Conservation (phyloP, 2,113 vertebrate genomes). For the Probosciger aterrimus region DNA sequence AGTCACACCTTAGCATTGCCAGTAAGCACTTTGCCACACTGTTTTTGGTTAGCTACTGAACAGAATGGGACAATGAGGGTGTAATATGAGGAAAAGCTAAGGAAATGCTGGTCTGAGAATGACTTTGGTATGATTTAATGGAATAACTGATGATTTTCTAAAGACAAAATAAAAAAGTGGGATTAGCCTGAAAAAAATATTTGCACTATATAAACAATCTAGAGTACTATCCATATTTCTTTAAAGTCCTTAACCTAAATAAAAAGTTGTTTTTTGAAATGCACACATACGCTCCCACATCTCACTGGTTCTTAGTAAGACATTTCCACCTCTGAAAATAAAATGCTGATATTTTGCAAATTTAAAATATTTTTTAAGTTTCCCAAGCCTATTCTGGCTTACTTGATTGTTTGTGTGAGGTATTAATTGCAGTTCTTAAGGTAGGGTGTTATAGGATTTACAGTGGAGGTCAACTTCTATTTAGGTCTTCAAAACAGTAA, state of each 20-base stretch:
- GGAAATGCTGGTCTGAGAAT: background rate
- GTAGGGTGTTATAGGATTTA: background rate
- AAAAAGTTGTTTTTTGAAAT: background rate
- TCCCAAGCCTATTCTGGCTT: background rate
- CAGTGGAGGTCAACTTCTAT: background rate
- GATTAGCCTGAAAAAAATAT: background rate
- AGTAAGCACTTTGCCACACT: background rate
- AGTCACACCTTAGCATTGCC: background rate
- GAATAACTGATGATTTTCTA: background rate
- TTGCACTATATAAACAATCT: background rate
- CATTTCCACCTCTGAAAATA: background rate
- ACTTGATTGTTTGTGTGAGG: background rate
- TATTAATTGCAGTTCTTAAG: background rate
- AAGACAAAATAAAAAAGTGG: background rate
- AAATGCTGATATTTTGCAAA: background rate
- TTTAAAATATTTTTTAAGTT: background rate
- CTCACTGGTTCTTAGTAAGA: background rate
- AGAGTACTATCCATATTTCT: background rate
- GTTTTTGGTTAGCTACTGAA: constrained; percentile 10
- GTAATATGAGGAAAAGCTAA: background rate
- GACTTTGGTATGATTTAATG: background rate
- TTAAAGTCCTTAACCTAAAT: background rate
- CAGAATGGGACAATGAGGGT: background rate
- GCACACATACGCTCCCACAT: background rate
- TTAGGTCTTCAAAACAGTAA: background rate